phyloP scores from a whole-genome alignment of 1,140 invertebrate genomes.

The Hyposmocoma kahamanoa region DNA sequence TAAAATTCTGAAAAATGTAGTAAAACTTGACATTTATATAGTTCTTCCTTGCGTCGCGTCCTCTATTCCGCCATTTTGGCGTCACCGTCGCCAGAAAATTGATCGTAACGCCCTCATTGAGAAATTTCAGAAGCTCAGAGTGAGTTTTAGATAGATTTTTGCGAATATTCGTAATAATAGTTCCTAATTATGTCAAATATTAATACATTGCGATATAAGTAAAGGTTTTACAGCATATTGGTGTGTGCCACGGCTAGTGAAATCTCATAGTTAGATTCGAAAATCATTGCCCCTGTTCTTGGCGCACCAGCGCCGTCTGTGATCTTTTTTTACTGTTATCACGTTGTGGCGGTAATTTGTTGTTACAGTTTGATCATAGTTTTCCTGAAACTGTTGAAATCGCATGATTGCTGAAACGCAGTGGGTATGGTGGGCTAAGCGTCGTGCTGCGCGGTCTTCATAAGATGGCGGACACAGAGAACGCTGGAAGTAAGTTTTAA shows the following conservation, averaged over 20 bases:
- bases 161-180: not conserved
- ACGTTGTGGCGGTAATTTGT: slow-evolving; percentile 46
- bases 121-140: slow-evolving; percentile 47
- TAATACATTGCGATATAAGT: too few relatives aligned
- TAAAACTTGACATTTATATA: too few relatives aligned
- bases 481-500: too few relatives aligned
- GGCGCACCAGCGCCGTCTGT: slow-evolving; percentile 52
- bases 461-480: slow-evolving; percentile 24
- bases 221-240: too few relatives aligned
- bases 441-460: slow-evolving; percentile 2
- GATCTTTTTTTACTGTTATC: slow-evolving; percentile 34
- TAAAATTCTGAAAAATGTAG: too few relatives aligned
- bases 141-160: slow-evolving; percentile 30
- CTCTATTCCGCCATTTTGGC: slow-evolving; percentile 48
- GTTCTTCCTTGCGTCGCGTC: slow-evolving; percentile 23
- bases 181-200: slow-evolving; percentile 12
- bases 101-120: slow-evolving; percentile 64
- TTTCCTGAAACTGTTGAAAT: slow-evolving; percentile 9
- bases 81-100: slow-evolving; percentile 53
- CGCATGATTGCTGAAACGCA: too few relatives aligned
- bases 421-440: not conserved
- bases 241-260: too few relatives aligned
- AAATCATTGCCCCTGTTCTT: not conserved
- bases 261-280: too few relatives aligned
- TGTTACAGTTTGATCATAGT: slow-evolving; percentile 23